Conservation (phyloP, 2,888 invertebrate species). For the Ormyrus labotus region DNA sequence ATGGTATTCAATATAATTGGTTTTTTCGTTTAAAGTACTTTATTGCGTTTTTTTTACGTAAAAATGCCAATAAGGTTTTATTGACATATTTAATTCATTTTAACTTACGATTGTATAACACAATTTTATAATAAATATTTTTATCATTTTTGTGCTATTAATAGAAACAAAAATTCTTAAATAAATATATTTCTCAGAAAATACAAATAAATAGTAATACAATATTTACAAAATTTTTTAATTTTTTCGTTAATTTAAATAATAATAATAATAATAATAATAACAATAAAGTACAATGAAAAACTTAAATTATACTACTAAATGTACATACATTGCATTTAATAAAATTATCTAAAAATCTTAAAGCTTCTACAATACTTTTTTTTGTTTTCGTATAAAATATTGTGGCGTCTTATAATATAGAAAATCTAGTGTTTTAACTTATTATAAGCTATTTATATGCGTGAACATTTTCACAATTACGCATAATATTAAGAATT, state of each 20-base stretch:
- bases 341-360: no score
- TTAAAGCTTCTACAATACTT: no score
- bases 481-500: background rate
- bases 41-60: background rate
- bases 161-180: background rate
- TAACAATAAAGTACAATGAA: constrained; percentile 31
- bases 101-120: constrained; percentile 3
- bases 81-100: constrained; percentile 22
- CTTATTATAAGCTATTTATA: background rate
- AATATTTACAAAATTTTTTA: constrained; percentile 25
- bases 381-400: no score
- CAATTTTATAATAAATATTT: constrained; percentile 16
- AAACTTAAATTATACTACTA: background rate
- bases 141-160: constrained; percentile 26
- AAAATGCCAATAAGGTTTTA: constrained; percentile 39
- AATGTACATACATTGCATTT: background rate
- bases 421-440: no score
- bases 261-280: background rate
- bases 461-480: background rate
- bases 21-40: no score
- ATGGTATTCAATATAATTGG: no score
- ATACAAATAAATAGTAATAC: constrained; percentile 6
- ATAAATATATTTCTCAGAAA: constrained; percentile 22
- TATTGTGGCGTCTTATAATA: no score
- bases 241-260: background rate